Conservation (phyloP, 1,140 invertebrate genomes). For the Nephila pilipes region DNA sequence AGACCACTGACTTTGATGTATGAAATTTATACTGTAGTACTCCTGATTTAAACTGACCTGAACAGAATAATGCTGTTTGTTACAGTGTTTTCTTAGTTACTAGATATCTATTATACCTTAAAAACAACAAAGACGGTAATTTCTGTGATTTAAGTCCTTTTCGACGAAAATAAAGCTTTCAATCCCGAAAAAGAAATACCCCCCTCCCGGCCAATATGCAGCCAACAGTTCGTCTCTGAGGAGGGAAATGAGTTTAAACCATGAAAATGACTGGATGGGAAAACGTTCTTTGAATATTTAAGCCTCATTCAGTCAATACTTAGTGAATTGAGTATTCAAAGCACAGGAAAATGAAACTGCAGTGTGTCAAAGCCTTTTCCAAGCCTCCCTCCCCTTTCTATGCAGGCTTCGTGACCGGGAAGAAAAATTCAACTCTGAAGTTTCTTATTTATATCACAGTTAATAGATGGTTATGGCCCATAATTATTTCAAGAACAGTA, state of each 20-base stretch:
- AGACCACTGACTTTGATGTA: no score
- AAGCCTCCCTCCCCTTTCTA: background rate
- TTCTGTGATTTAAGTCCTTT: background rate
- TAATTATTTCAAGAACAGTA: background rate
- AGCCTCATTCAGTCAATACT: conserved; percentile 41
- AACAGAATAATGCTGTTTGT: background rate
- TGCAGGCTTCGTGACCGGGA: background rate
- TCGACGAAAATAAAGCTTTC: background rate
- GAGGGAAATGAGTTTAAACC: background rate
- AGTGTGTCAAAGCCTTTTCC: conserved; percentile 9
- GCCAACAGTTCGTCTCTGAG: background rate
- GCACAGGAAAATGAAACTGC: background rate
- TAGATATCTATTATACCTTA: no score
- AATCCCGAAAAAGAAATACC: background rate
- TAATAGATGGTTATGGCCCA: background rate
- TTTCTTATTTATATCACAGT: background rate
- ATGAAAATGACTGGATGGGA: background rate
- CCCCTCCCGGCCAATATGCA: background rate
- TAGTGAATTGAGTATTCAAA: conserved; percentile 17
- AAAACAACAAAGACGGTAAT: no score
- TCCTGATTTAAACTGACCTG: no score
- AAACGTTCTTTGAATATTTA: conserved; percentile 34
- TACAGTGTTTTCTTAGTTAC: background rate
- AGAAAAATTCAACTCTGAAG: background rate
- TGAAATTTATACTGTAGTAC: no score